Conservation (phyloP, 2,797 vertebrate species). For the Chiroxiphia lanceolata region DNA sequence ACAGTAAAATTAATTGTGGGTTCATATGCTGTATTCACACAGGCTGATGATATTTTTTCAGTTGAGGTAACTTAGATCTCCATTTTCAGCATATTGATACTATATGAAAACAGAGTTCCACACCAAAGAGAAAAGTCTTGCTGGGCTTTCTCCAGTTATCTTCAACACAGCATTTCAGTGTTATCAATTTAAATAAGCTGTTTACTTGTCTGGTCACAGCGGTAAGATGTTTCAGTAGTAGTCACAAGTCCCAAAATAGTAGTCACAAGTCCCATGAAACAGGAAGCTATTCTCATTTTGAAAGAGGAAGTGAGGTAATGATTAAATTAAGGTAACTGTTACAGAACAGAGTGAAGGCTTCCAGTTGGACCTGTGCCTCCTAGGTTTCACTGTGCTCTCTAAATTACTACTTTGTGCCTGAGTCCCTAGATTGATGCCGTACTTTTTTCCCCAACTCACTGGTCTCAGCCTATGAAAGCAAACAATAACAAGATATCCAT, state of each 20-base stretch:
- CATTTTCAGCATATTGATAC: background rate
- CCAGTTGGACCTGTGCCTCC: background rate
- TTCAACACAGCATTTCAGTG: background rate
- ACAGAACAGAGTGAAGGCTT: background rate
- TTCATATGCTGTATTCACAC: background rate
- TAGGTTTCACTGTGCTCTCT: background rate
- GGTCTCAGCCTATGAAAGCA: background rate
- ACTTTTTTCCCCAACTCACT: background rate
- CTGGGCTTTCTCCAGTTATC: background rate
- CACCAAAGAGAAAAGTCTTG: background rate
- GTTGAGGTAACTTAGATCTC: background rate
- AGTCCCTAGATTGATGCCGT: background rate
- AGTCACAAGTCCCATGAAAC: background rate
- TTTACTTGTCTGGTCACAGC: background rate
- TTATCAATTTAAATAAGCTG: background rate
- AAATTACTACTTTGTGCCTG: background rate
- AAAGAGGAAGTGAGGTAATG: background rate
- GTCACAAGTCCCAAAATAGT: background rate
- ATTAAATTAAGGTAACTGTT: background rate
- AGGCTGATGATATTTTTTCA: background rate
- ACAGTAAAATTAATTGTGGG: background rate
- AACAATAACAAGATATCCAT: background rate
- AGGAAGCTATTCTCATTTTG: background rate
- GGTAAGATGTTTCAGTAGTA: background rate
- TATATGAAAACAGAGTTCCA: background rate